Conservation (phyloP, 2,113 vertebrate genomes). For the Uropsilus gracilis region DNA sequence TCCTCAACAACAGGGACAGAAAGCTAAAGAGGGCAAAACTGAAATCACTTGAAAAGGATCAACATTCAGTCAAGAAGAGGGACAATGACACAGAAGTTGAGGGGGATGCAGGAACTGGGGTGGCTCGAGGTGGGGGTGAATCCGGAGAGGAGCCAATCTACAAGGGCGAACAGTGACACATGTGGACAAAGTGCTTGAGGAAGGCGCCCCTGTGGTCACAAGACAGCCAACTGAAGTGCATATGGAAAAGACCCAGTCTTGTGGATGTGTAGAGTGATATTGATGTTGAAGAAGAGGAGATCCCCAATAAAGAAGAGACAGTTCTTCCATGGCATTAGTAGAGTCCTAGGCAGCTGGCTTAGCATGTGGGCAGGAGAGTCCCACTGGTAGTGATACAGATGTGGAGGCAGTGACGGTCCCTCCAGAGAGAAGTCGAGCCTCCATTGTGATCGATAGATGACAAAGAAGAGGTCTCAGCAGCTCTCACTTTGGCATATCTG, state of each 20-base stretch:
- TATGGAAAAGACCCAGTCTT: not conserved
- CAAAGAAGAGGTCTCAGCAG: conserved; percentile 57
- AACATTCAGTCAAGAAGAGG: not conserved
- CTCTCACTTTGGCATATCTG: conserved; percentile 56
- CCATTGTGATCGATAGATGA: conserved; percentile 19
- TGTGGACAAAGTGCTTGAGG: not conserved
- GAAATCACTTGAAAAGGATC: not conserved
- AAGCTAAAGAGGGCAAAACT: not conserved
- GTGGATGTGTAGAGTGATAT: conserved; percentile 43
- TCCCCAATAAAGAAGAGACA: conserved; percentile 1
- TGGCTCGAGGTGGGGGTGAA: not conserved
- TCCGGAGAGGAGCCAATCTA: not conserved
- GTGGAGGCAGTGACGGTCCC: not conserved
- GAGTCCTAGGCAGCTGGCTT: not conserved
- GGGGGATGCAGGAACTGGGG: not conserved
- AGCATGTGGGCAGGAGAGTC: not conserved
- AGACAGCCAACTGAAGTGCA: not conserved
- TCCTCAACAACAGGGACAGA: not conserved
- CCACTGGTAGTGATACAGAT: not conserved
- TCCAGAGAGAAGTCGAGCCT: not conserved
- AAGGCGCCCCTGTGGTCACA: not conserved
- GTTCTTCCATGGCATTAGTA: not conserved
- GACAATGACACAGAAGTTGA: conserved; percentile 6
- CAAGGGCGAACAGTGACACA: conserved; percentile 60
- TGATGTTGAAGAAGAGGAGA: conserved; percentile 46